phyloP scores from a whole-genome alignment of 1,140 invertebrate genomes.

The Melitaea cinxia region DNA sequence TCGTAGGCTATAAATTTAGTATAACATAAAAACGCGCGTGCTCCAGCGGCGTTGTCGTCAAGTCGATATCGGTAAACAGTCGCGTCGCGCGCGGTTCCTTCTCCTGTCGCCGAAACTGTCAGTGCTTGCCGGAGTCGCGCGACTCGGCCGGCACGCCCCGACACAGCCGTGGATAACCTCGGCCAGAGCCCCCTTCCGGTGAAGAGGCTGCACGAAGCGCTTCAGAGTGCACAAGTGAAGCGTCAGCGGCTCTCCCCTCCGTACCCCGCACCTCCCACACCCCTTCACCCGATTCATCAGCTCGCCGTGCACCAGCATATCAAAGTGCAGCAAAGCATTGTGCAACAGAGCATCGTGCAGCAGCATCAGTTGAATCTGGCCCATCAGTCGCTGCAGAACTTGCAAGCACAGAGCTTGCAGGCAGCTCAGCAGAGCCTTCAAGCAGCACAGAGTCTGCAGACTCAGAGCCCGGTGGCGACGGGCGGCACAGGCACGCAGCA shows the following conservation, averaged over 20 bases:
- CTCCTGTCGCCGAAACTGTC: conserved; percentile 64
- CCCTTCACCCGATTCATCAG: conserved; percentile 72
- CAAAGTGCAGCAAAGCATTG: conserved; percentile 77
- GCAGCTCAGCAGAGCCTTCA: conserved; percentile 63
- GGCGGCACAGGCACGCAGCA: conserved; percentile 56
- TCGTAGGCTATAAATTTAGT: conserved; percentile 49
- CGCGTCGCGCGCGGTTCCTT: conserved; percentile 55
- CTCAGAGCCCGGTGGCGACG: conserved; percentile 55
- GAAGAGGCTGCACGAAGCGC: conserved; percentile 79
- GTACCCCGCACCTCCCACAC: conserved; percentile 61
- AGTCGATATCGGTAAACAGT: conserved; percentile 49
- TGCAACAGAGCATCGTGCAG: conserved; percentile 76
- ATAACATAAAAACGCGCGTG: conserved; percentile 52
- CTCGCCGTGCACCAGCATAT: conserved; percentile 76
- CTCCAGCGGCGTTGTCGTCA: conserved; percentile 58
- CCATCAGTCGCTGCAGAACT: conserved; percentile 72
- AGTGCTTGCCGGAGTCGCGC: conserved; percentile 76
- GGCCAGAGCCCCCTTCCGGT: conserved; percentile 77
- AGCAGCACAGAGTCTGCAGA: conserved; percentile 61
- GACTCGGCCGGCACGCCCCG: conserved; percentile 77
- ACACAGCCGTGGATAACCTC: conserved; percentile 80
- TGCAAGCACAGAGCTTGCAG: conserved; percentile 67
- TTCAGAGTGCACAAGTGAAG: conserved; percentile 77
- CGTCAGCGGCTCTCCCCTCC: conserved; percentile 77
- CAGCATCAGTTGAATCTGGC: conserved; percentile 76